Evolutionary conservation across 2,113 vertebrate species (phyloP), one percentile per base, ranked within the genome.

Genomic region (Euleptes europaea): DNA sequence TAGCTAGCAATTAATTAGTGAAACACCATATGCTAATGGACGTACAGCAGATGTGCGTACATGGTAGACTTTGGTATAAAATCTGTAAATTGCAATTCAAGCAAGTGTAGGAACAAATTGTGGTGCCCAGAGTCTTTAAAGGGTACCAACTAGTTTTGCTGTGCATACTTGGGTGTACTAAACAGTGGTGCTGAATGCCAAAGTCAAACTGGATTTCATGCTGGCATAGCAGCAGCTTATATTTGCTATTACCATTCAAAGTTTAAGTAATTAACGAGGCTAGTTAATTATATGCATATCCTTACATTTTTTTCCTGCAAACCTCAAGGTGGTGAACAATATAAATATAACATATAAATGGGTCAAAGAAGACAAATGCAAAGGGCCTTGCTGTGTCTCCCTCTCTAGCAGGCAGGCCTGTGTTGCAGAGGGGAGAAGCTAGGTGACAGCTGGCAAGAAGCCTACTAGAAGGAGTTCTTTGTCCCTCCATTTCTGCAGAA

Each of bases 1-100:
- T 92, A 88, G 87, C 77, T 88, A 91, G 83, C 83, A 89, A 91
- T 95, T 95, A 94, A 94, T 93, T 93, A 94, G 94, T 82, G 72
- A 93, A 89, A 91, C 28, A 88, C 87, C 91, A 88, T 94, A 95
- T 94, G 93, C 78, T 89, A 93, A 87, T 79, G 89, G 89, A 60
- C 85, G 57, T 85, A 31, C 35, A 95, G 77, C 93, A 96, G 92
- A 91, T 94, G 90, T 90, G 82, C 78, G 7, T 73, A 60, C 86
- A 75, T 47, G 71, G 60, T 70, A 95, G 78, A 84, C 73, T 51
- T 87, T 65, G 81, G 31, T 12, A 88, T 74, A 88, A 89, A 87
- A 94, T 86, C 91, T 47, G 72, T 47, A 51, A 86, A 23, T 92
- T 92, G 84, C 60, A 89, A 78, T 90, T 88, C 82, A 93, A 49